Evolutionary conservation across 2,113 vertebrate species (phyloP), one percentile per base, ranked within the genome.

Genomic region (Lophius piscatorius): DNA sequence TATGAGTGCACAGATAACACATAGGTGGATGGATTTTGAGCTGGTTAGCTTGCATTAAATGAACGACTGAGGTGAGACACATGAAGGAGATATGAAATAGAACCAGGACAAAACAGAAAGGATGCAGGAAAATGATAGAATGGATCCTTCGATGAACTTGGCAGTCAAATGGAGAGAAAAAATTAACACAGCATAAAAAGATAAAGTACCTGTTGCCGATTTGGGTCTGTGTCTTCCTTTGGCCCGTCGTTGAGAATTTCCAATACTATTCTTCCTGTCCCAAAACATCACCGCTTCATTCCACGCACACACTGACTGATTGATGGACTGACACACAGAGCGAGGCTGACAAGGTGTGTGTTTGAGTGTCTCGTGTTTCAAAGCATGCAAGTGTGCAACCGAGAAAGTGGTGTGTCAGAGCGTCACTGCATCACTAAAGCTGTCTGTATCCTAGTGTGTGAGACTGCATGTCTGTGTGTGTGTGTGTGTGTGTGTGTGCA

Each of bases 251-350:
- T 92, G 91, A 86, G 90, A 87, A 83, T 92, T 91, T 63, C 90
- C 90, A 88, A 88, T 87, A 72, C 76, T 88, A 36, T 86, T 90
- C 73, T 92, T 91, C 84, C 87, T 91, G 88, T 92, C 91, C 91
- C 91, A 92, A 78, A 92, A 92, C 91, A 92, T 92, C 88, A 89
- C 89, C 85, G 82, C 82, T 70, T 91, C 90, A 88, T 85, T 67
- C 87, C 88, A 76, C 70, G 52, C 23, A 29, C 78, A 79, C 82
- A 75, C 78, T 78, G 80, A 80, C 72, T 51, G 55, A 72, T 82
- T 63, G 29, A 69, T 56, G 59, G 68, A 74, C 75, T 62, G 68
- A 76, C 59, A 56, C 48, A 9, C 6, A n/a, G 16, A 31, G 23
- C n/a, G 28, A 28, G 22, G 17, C 6, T 16, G 45, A 11, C 21